Evolutionary conservation across 2,113 vertebrate genomes (phyloP).

Genomic region (Xiphophorus couchianus): DNA sequence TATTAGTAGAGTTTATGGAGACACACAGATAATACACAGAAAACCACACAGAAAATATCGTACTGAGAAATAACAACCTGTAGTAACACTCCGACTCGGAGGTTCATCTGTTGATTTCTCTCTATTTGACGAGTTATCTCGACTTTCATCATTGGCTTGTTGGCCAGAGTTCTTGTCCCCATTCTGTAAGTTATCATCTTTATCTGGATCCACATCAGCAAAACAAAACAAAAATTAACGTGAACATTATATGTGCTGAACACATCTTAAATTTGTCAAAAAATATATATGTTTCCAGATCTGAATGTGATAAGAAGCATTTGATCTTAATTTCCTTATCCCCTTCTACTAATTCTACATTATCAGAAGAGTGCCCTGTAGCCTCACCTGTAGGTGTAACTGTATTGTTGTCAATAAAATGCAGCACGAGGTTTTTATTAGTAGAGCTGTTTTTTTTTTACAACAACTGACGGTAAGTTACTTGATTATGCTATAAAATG

Average conservation of each 20-base stretch:
- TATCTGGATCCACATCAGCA: not conserved
- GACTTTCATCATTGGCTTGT: not conserved
- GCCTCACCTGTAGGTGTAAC: conserved; percentile 1
- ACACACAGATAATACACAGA: too few relatives aligned
- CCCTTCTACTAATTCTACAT: not conserved
- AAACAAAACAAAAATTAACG: not conserved
- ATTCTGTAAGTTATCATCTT: not conserved
- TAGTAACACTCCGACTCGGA: not conserved
- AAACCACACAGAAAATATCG: too few relatives aligned
- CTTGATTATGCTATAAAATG: too few relatives aligned
- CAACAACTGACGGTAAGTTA: too few relatives aligned
- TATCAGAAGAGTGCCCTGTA: fast-evolving
- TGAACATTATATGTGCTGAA: not conserved
- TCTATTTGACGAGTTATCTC: not conserved
- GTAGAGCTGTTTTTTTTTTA: too few relatives aligned
- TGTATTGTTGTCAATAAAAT: not conserved
- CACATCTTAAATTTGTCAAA: too few relatives aligned
- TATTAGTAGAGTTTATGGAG: too few relatives aligned
- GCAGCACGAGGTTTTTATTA: not conserved
- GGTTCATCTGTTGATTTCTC: not conserved
- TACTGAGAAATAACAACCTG: not conserved
- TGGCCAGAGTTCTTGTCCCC: not conserved
- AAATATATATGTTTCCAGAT: too few relatives aligned
- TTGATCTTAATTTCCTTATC: not conserved
- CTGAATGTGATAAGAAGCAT: not conserved